These are phyloP conservation scores for Eupithecia tripunctaria DNA, from an alignment of 2,888 invertebrate genomes.

Conservation along the genomic window DNA sequence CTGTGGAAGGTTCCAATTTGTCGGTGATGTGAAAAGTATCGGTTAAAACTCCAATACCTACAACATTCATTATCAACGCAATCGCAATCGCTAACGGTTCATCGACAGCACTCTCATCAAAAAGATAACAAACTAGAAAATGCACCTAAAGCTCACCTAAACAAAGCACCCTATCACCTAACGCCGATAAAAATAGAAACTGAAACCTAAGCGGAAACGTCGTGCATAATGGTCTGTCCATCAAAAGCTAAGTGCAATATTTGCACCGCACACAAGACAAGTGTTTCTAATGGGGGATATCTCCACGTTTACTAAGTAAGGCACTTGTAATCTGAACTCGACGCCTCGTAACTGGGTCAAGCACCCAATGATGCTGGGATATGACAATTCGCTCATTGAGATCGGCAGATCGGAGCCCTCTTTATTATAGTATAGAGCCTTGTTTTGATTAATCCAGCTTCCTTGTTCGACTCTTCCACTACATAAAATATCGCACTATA, in stretches of 20 bases:
- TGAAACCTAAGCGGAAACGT: conserved; percentile 44
- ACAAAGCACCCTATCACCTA: conserved; percentile 1
- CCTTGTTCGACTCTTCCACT: conserved; percentile 29
- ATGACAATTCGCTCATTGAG: conserved; percentile 48
- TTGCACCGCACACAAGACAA: conserved; percentile 52
- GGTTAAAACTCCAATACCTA: neutral
- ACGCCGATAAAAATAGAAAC: conserved; percentile 38
- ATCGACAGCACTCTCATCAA: neutral
- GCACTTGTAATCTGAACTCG: conserved; percentile 63
- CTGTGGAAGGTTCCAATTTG: neutral
- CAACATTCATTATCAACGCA: neutral
- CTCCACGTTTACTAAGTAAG: conserved; percentile 58
- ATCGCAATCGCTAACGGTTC: neutral
- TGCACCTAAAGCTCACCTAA: neutral
- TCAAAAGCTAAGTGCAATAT: conserved; percentile 50
- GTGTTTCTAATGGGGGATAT: conserved; percentile 61
- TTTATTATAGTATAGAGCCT: conserved; percentile 36
- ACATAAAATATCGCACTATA: conserved; percentile 35
- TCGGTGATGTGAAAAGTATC: neutral
- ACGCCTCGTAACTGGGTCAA: conserved; percentile 60
- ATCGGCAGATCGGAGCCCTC: conserved; percentile 42
- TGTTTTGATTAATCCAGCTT: conserved; percentile 37
- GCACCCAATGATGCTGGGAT: conserved; percentile 59
- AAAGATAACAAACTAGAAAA: conserved; percentile 8
- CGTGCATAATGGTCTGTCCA: conserved; percentile 44